These are phyloP conservation scores for Nibea albiflora DNA, from an alignment of 2,113 vertebrate species.

Conservation along the genomic window DNA sequence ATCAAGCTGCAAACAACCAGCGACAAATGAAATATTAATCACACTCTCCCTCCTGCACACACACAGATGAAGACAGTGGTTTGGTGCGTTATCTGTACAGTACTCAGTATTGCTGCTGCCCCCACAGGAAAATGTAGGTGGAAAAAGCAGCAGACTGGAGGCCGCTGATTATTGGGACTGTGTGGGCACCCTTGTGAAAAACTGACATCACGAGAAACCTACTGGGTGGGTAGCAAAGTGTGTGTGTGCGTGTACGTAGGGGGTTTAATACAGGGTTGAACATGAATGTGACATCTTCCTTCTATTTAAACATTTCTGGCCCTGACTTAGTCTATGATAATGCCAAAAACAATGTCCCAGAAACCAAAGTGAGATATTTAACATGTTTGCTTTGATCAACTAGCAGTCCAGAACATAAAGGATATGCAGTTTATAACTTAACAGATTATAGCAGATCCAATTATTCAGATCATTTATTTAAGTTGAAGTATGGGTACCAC, in stretches of 20 bases:
- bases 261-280: slow-evolving; percentile 33
- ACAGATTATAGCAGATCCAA: too few relatives aligned
- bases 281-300: slow-evolving; percentile 15
- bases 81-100: slow-evolving; percentile 51
- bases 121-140: slow-evolving; percentile 77
- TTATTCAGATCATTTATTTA: too few relatives aligned
- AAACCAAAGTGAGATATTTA: too few relatives aligned
- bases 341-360: too few relatives aligned
- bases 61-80: slow-evolving; percentile 50
- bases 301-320: too few relatives aligned
- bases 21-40: slow-evolving; percentile 61
- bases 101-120: slow-evolving; percentile 46
- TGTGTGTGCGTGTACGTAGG: not conserved
- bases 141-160: slow-evolving; percentile 75
- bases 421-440: not conserved
- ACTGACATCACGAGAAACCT: slow-evolving; percentile 67
- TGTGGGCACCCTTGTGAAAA: slow-evolving; percentile 76
- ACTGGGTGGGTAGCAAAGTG: slow-evolving; percentile 49
- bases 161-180: slow-evolving; percentile 74
- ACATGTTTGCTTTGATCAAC: too few relatives aligned
- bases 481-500: too few relatives aligned
- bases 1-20: slow-evolving; percentile 34
- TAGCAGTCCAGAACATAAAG: not conserved
- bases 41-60: slow-evolving; percentile 19
- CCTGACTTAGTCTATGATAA: too few relatives aligned